A percentile compares a stretch with the other conserved stretches of the same genome.
phyloP scores from a whole-genome alignment of 2,888 invertebrate genomes.

The Ophioninae sp. region DNA sequence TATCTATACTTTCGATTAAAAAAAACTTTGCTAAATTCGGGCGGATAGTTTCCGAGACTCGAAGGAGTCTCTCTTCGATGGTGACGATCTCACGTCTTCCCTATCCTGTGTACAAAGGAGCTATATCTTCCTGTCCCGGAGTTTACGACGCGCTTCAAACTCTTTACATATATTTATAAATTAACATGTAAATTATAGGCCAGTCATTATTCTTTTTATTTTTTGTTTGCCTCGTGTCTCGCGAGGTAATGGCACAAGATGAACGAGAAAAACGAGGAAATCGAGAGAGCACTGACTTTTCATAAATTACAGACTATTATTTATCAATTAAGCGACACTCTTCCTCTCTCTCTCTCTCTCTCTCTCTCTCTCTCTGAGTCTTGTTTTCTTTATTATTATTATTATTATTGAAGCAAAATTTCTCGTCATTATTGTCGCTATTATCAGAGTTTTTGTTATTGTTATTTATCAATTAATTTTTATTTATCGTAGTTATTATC shows the following conservation, averaged over 20 bases:
- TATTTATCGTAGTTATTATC: too few relatives aligned
- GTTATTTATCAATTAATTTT: too few relatives aligned
- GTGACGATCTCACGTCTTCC: too few relatives aligned
- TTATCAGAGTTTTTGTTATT: not conserved
- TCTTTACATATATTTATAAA: not conserved
- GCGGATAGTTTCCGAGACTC: not conserved
- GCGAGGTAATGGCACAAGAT: not conserved
- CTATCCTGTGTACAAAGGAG: constrained; percentile 27
- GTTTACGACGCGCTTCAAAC: constrained; percentile 7
- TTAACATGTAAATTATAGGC: constrained; percentile 29
- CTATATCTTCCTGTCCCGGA: constrained; percentile 20
- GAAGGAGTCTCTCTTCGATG: constrained; percentile 4
- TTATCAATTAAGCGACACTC: constrained; percentile 25
- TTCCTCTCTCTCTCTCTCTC: not conserved
- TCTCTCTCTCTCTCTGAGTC: not conserved
- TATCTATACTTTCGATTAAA: constrained; percentile 3
- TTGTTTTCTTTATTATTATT: not conserved
- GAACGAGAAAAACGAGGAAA: not conserved
- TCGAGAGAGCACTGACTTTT: constrained; percentile 8
- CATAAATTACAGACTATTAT: constrained; percentile 19
- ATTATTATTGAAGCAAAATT: not conserved
- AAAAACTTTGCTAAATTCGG: not conserved
- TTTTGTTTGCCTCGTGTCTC: not conserved
- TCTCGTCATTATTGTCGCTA: too few relatives aligned
- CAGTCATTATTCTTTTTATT: not conserved